Evolutionary conservation across 2,888 invertebrate genomes (phyloP), one percentile per base, ranked within the genome.

Genomic region (Mythimna impura): DNA sequence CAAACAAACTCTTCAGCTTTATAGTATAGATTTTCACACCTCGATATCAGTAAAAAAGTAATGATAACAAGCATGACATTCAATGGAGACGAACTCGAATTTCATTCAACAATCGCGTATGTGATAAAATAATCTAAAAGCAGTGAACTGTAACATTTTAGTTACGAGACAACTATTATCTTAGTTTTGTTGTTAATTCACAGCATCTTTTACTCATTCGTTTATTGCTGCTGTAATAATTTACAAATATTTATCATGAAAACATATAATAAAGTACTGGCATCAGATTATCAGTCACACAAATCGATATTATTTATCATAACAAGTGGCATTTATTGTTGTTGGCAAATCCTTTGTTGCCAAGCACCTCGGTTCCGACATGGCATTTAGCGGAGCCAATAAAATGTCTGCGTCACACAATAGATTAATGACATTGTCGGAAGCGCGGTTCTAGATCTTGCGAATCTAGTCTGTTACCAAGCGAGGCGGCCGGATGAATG

Each of bases 401-500:
- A 83, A 83, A 86, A 82, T 80, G 52, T 78, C 80, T 79, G 73
- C 88, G 87, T 83, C 83, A 83, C 83, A 66, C 80, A 86, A 81
- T 85, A 83, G 83, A 88, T 88, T 86, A 85, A 88, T 84, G 88
- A 77, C 81, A 82, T 79, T 72, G 82, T 89, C 88, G 89, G 88
- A 89, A 89, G 82, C 84, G 76, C 75, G 85, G 79, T 84, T 85
- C 82, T 87, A 87, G 81, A 85, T 85, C 80, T 86, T 82, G 87
- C 73, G 84, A 85, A 83, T 85, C 75, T 87, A 89, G 90, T 88
- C 89, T 92, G 94, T 94, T 94, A 91, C 93, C 90, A 94, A 89
- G 91, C 91, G 89, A 82, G 85, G 87, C 88, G 90, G 90, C 91
- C 93, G 93, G 92, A 94, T 94, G 95, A 95, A 93, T 94, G 95